A percentile compares a stretch with the other conserved stretches of the same genome.
phyloP scores from a whole-genome alignment of 2,888 invertebrate genomes.

The Cybosia mesomella region DNA sequence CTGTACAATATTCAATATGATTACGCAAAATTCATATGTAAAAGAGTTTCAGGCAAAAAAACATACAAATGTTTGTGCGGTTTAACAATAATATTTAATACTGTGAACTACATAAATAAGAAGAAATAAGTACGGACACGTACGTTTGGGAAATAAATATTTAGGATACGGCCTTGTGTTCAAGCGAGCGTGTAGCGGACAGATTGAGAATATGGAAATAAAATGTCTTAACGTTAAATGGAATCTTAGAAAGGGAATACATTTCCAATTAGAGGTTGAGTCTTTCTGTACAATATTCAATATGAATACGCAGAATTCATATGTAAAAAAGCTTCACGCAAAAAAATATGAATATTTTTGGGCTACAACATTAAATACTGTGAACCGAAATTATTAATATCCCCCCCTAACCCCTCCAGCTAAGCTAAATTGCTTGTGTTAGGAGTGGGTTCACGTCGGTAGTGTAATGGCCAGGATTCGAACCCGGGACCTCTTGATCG shows the following conservation, averaged over 20 bases:
- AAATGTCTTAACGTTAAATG: not conserved
- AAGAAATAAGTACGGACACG: slow-evolving; percentile 39
- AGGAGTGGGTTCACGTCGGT: too few species aligned
- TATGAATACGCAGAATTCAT: too few species aligned
- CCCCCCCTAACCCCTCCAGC: too few species aligned
- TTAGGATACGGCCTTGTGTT: slow-evolving; percentile 12
- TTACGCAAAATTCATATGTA: slow-evolving; percentile 16
- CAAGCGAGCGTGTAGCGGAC: slow-evolving; percentile 19
- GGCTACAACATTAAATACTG: too few species aligned
- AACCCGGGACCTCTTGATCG: too few species aligned
- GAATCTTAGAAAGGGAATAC: not conserved
- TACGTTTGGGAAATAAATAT: slow-evolving; percentile 40
- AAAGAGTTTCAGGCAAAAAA: slow-evolving; percentile 15
- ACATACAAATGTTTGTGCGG: slow-evolving; percentile 5
- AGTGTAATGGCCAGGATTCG: too few species aligned
- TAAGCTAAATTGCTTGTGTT: too few species aligned
- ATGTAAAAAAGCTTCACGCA: too few species aligned
- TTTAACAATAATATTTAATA: slow-evolving; percentile 29
- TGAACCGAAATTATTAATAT: too few species aligned
- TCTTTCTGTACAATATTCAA: too few species aligned
- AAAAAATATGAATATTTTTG: too few species aligned
- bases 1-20: slow-evolving; percentile 7
- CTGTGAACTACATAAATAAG: slow-evolving; percentile 36
- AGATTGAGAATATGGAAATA: slow-evolving; percentile 3
- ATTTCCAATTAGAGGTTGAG: not conserved